phyloP scores from a whole-genome alignment of 2,888 invertebrate species.

The Nomada fucata region DNA sequence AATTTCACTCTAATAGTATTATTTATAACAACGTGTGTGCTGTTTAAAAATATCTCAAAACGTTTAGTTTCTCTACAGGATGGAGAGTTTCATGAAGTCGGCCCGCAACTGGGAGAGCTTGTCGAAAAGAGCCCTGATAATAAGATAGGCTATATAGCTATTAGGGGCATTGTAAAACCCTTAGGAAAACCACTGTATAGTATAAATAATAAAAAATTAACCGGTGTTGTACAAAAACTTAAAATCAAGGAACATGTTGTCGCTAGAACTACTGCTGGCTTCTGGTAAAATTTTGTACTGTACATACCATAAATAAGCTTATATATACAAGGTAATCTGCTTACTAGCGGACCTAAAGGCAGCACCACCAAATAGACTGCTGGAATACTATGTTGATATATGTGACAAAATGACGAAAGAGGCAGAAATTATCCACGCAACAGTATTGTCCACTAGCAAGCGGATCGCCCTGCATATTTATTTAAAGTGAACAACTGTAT shows the following conservation, averaged over 20 bases:
- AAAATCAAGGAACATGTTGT: constrained; percentile 93
- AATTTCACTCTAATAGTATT: background rate
- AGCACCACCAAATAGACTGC: too few species aligned
- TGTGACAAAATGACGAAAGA: too few species aligned
- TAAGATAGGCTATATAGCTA: constrained; percentile 90
- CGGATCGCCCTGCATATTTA: background rate
- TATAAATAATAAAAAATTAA: constrained; percentile 89
- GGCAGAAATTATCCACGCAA: too few species aligned
- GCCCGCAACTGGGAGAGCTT: constrained; percentile 87
- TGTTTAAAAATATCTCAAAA: constrained; percentile 37
- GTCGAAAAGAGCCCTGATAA: constrained; percentile 87
- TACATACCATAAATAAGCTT: too few species aligned
- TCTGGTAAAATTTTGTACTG: constrained; percentile 86
- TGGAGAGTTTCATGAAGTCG: constrained; percentile 89
- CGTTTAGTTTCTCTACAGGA: constrained; percentile 84
- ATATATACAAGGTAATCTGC: too few species aligned
- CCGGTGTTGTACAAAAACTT: constrained; percentile 92
- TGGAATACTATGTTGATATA: too few species aligned
- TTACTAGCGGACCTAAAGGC: too few species aligned
- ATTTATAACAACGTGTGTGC: constrained; percentile 9
- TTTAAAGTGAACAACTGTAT: background rate
- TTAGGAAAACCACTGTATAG: constrained; percentile 91
- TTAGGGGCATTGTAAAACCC: constrained; percentile 91
- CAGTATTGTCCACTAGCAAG: too few species aligned
- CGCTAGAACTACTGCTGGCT: constrained; percentile 93